Evolutionary conservation across 2,113 vertebrate genomes (phyloP).

Genomic region (Eira barbara): DNA sequence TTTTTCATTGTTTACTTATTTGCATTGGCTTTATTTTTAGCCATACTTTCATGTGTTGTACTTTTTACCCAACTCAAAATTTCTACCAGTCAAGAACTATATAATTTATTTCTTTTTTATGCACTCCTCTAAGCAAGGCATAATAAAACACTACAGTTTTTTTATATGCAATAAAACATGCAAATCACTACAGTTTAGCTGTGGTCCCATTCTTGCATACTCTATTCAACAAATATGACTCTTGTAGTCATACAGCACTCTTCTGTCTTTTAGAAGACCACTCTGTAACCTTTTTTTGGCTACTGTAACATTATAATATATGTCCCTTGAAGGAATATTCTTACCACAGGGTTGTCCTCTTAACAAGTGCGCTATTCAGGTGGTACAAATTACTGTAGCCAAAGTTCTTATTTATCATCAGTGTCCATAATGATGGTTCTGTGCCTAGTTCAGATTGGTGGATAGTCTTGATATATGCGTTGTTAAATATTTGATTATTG

Average conservation of each 20-base stretch:
- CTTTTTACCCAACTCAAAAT: neutral
- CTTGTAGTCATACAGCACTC: neutral
- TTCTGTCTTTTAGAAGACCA: neutral
- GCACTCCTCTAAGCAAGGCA: neutral
- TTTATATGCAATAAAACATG: neutral
- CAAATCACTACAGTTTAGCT: neutral
- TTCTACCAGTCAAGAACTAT: neutral
- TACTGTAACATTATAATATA: neutral
- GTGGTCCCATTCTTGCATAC: neutral
- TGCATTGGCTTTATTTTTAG: conserved; percentile 1
- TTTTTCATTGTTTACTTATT: neutral
- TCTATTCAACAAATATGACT: neutral
- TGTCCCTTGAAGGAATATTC: neutral
- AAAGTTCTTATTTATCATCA: neutral
- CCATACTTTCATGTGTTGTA: neutral
- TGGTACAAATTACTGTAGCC: neutral
- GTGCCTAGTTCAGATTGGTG: neutral
- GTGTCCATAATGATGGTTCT: neutral
- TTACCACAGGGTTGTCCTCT: neutral
- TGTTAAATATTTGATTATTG: neutral
- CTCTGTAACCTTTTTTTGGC: neutral
- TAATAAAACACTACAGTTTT: neutral
- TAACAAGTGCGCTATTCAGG: neutral
- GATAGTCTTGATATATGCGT: neutral
- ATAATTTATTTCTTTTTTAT: neutral